Base-by-base conservation (phyloP, 1,140 invertebrate species). In the Lutraria rhynchaena region DNA sequence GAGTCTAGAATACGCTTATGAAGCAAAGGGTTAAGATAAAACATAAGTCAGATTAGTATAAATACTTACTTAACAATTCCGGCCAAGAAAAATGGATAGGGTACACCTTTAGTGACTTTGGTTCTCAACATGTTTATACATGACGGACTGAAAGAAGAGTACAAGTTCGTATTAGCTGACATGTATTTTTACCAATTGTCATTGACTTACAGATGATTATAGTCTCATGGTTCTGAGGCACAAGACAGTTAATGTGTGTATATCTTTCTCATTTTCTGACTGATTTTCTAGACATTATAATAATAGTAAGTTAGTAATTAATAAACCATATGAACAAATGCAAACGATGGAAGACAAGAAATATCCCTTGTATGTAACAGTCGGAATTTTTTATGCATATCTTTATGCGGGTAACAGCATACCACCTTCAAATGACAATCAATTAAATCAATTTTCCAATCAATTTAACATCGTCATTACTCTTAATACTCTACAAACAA, bases 31-130 rank as follows among this genome's bases (percentile, higher is more conserved):
- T n/a, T n/a, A n/a, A n/a, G n/a, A n/a, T n/a, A n/a, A n/a, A n/a
- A n/a, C n/a, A n/a, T n/a, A n/a, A n/a, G n/a, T n/a, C n/a, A n/a
- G n/a, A n/a, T n/a, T 7, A 41, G 37, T 41, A 41, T 15, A 41
- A 2, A 15, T 44, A 65, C 73, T 61, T 61, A 75, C 73, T 75
- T 75, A 41, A 75, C 73, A 49, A 29, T 35, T 27, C 73, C 73
- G n/a, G 73, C 73, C 3, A 75, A 41, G 44, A 75, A 75, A 44
- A 75, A 75, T 27, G 57, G 73, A 37, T 75, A 75, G 2, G 73
- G 73, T 11, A 75, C 73, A 27, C 73, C 73, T 19, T 44, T 61
- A 2, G 58, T 63, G 37, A 29, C 24, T 4, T 31, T 31, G 19
- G 55, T 61, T 22, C 57, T 35, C 19, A 75, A 9, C 73, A 75